Evolutionary conservation across 2,888 invertebrate genomes (phyloP).

Genomic region (Amorpha juglandis): DNA sequence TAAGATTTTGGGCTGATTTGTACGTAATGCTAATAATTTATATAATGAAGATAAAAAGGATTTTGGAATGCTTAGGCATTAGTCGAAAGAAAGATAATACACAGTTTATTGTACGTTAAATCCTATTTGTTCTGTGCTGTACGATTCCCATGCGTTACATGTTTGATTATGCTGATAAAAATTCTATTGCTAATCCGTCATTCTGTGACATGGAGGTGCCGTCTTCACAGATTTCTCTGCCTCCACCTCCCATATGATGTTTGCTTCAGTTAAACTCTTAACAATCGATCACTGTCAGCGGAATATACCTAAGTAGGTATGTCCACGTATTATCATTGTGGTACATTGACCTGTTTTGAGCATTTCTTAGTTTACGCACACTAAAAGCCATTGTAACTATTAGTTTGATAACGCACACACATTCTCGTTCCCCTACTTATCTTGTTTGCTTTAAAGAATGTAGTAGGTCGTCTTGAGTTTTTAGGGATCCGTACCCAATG

Average conservation of each 20-base stretch:
- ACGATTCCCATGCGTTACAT: slow-evolving; percentile 19
- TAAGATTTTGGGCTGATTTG: not conserved
- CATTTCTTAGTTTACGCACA: slow-evolving; percentile 65
- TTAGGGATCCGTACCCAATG: too few species aligned
- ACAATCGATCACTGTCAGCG: slow-evolving; percentile 80
- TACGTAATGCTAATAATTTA: not conserved
- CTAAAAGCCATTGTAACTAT: slow-evolving; percentile 53
- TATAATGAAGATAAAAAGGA: not conserved
- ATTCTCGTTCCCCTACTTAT: slow-evolving; percentile 58
- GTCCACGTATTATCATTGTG: slow-evolving; percentile 63
- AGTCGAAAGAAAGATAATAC: too few species aligned
- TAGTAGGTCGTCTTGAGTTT: slow-evolving; percentile 46
- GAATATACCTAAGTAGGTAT: slow-evolving; percentile 48
- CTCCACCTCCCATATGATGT: slow-evolving; percentile 59
- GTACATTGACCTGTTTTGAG: slow-evolving; percentile 74
- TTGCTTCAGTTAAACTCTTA: slow-evolving; percentile 72
- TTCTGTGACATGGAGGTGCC: slow-evolving; percentile 62
- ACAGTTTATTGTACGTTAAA: not conserved
- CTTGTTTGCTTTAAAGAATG: slow-evolving; percentile 65
- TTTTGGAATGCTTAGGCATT: too few species aligned
- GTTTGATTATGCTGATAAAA: slow-evolving; percentile 27
- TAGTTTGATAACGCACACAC: slow-evolving; percentile 63
- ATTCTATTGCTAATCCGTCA: slow-evolving; percentile 53
- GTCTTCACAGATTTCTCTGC: slow-evolving; percentile 62
- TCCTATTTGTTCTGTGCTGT: not conserved